These are phyloP conservation scores for zebrafish (Danio rerio) DNA, from an alignment of 2,113 vertebrate species.

Conservation along the genomic window GRCz12tu NC_133178.1:7928501-7929000, in stretches of 20 bases:
- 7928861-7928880: neutral
- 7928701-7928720: constrained; percentile 46
- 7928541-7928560: constrained; percentile 3
- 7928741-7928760: constrained; percentile 29
- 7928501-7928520: neutral
- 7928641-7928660: constrained; percentile 59
- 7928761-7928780: neutral
- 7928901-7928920: constrained; percentile 29
- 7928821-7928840: constrained; percentile 39
- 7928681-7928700: constrained; percentile 21
- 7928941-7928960: neutral
- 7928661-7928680: constrained; percentile 59
- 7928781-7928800: constrained; percentile 50
- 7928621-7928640: constrained; percentile 38
- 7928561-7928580: neutral
- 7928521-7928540: neutral
- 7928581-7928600: constrained; percentile 28
- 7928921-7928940: neutral
- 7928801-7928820: constrained; percentile 39
- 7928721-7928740: constrained; percentile 47
- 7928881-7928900: constrained; percentile 23
- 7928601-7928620: constrained; percentile 44
- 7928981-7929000: neutral
- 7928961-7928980: neutral
- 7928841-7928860: neutral